Percentiles rank a stretch among this genome's conserved stretches.
Evolutionary conservation across 2,113 vertebrate genomes (phyloP).

Genomic region (Dipodomys spectabilis): DNA sequence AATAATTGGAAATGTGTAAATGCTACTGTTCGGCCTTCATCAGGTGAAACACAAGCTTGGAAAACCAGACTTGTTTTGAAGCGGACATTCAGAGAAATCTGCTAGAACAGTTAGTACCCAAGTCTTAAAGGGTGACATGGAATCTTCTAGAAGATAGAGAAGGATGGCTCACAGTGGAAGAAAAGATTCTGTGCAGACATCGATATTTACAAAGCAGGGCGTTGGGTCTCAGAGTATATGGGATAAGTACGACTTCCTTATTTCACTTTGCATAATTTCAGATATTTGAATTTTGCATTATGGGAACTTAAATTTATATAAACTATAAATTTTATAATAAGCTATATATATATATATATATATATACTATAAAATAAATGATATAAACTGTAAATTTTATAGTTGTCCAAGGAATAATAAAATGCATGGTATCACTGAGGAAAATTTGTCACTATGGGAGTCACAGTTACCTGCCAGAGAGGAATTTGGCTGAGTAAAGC

Average conservation of each 20-base stretch:
- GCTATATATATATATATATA: no score
- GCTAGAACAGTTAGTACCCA: not conserved
- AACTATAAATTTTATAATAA: no score
- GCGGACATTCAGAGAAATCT: not conserved
- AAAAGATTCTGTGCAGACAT: not conserved
- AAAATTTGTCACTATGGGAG: not conserved
- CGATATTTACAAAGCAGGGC: not conserved
- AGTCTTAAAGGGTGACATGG: not conserved
- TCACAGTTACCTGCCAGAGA: not conserved
- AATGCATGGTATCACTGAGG: not conserved
- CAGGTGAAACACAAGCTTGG: not conserved
- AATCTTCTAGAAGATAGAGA: not conserved
- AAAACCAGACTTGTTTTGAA: not conserved
- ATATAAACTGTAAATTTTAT: not conserved
- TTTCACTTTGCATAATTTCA: not conserved
- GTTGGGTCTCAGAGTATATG: accelerated
- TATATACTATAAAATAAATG: no score
- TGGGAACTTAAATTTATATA: not conserved
- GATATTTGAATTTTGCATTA: not conserved
- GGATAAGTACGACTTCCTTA: not conserved
- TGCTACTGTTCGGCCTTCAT: not conserved
- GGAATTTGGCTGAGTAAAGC: not conserved
- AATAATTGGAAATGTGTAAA: not conserved
- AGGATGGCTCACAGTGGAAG: not conserved
- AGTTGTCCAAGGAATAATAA: not conserved